Conservation (phyloP, 2,113 vertebrate genomes). For the Amia ocellicauda region DNA sequence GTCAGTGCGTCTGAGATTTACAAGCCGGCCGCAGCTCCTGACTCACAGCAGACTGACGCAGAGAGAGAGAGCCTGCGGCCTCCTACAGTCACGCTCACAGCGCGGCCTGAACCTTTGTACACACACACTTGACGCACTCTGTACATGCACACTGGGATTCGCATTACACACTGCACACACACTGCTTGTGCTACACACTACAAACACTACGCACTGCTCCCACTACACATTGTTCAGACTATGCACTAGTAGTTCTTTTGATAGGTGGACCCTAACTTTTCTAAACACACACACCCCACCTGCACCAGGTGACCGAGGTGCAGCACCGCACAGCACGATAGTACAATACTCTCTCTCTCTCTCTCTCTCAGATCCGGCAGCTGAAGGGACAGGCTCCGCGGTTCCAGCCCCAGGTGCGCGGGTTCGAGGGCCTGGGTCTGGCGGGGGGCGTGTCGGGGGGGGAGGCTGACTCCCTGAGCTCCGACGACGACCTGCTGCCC, state of each 20-base stretch:
- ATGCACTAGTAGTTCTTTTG: background rate
- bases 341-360: background rate
- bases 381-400: slow-evolving; percentile 73
- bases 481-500: slow-evolving; percentile 83
- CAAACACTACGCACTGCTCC: no score
- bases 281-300: background rate
- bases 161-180: no score
- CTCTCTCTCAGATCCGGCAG: slow-evolving; percentile 71
- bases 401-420: slow-evolving; percentile 56
- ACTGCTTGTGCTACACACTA: no score
- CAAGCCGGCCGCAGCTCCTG: no score
- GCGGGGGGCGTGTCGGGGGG: slow-evolving; percentile 71
- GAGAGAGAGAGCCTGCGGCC: slow-evolving; percentile 32
- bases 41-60: slow-evolving; percentile 47
- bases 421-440: slow-evolving; percentile 74
- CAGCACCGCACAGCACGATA: no score
- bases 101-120: slow-evolving; percentile 14
- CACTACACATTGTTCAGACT: no score
- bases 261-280: background rate
- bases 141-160: background rate
- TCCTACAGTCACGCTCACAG: slow-evolving; percentile 37
- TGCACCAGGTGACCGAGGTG: slow-evolving; percentile 6
- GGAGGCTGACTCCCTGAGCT: slow-evolving; percentile 87
- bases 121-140: background rate
- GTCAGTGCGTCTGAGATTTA: no score